These are phyloP conservation scores for Aldabrachelys gigantea DNA, from an alignment of 2,113 vertebrate genomes.

Conservation along the genomic window DNA sequence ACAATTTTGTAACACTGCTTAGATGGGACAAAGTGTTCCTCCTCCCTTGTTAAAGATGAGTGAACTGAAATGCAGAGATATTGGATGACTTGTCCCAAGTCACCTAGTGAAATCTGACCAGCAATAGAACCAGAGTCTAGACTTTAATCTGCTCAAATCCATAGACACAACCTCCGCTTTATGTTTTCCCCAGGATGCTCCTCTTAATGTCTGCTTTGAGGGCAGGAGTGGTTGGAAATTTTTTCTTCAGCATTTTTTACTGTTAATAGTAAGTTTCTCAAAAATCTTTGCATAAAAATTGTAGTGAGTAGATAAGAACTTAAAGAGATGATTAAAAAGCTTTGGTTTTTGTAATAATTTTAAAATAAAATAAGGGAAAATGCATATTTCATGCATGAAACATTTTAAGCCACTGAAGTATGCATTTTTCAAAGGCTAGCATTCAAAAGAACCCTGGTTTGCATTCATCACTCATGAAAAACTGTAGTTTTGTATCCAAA, in stretches of 20 bases:
- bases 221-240: not conserved
- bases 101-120: not conserved
- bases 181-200: not conserved
- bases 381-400: constrained; percentile 66
- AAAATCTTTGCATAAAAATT: not conserved
- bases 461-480: constrained; percentile 74
- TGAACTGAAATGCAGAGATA: not conserved
- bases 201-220: constrained; percentile 39
- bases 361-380: constrained; percentile 69
- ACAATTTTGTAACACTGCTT: constrained; percentile 62
- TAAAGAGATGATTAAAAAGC: constrained; percentile 15
- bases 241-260: not conserved
- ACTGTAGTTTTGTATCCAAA: constrained; percentile 51
- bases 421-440: constrained; percentile 57
- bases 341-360: constrained; percentile 19
- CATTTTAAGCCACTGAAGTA: constrained; percentile 52
- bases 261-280: not conserved
- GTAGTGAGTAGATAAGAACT: not conserved
- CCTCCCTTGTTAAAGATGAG: constrained; percentile 6
- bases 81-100: not conserved
- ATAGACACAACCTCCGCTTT: not conserved
- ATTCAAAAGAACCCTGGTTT: constrained; percentile 56
- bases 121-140: constrained; percentile 59
- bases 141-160: constrained; percentile 27
- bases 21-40: constrained; percentile 51